Percentiles rank a stretch among this genome's conserved stretches.
These are phyloP conservation scores for Cryptus armator DNA, from an alignment of 2,888 invertebrate species.

Conservation along the genomic window DNA sequence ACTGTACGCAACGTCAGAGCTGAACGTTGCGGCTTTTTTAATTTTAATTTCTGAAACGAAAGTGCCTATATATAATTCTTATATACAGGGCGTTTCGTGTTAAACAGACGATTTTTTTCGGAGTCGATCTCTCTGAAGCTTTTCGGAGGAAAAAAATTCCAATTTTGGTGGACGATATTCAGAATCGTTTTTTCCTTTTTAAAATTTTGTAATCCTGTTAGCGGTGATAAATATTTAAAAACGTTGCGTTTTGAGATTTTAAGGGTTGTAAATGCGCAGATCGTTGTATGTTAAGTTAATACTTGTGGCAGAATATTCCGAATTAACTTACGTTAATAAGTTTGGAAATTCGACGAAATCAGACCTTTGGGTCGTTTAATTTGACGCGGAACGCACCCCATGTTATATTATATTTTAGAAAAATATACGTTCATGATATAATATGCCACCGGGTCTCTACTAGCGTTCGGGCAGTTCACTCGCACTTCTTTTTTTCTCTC, in stretches of 20 bases:
- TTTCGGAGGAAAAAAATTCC: background rate
- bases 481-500: slow-evolving; percentile 16
- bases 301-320: background rate
- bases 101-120: background rate
- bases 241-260: background rate
- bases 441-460: background rate
- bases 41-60: background rate
- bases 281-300: background rate
- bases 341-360: background rate
- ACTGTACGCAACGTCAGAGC: background rate
- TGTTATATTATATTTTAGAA: background rate
- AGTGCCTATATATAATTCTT: background rate
- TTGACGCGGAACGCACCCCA: background rate
- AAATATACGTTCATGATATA: background rate
- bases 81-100: background rate
- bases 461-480: background rate
- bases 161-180: background rate
- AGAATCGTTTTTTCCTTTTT: too few species aligned
- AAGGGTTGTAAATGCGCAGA: background rate
- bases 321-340: background rate
- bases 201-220: too few species aligned
- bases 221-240: too few species aligned
- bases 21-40: background rate
- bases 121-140: background rate
- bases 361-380: background rate